phyloP scores from a whole-genome alignment of 2,113 vertebrate genomes.

The Circaetus cinerascens region DNA sequence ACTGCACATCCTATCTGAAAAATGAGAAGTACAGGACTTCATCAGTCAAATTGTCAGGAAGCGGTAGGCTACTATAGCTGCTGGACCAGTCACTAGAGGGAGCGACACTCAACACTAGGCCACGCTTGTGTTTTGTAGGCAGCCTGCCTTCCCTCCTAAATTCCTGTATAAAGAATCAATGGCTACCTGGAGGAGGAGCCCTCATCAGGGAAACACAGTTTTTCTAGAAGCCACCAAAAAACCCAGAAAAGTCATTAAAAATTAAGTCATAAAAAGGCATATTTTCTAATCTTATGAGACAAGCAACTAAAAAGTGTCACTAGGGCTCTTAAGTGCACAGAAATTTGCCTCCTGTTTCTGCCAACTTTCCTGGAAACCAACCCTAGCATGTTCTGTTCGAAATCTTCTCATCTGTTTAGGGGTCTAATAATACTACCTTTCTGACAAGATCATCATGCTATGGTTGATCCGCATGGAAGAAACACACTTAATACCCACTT shows the following conservation, averaged over 20 bases:
- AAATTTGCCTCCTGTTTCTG: not conserved
- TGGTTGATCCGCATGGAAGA: not conserved
- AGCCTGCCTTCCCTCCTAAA: not conserved
- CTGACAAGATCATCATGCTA: not conserved
- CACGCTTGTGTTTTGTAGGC: not conserved
- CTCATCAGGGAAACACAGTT: not conserved
- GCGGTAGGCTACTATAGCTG: accelerated
- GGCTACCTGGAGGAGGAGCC: not conserved
- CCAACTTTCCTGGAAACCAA: not conserved
- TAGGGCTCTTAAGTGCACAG: not conserved
- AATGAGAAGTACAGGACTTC: not conserved
- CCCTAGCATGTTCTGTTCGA: not conserved
- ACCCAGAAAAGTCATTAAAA: not conserved
- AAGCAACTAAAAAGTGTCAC: not conserved
- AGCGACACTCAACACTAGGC: not conserved
- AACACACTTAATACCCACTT: not conserved
- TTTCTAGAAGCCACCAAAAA: not conserved
- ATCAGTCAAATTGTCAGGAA: not conserved
- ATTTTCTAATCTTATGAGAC: not conserved
- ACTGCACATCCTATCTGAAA: not conserved
- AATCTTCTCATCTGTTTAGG: not conserved
- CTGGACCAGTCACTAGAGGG: not conserved
- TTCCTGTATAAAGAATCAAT: not conserved
- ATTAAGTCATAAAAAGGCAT: not conserved
- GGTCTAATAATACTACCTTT: not conserved